phyloP scores from a whole-genome alignment of 1,140 invertebrate species.

The Anastatus disparis region DNA sequence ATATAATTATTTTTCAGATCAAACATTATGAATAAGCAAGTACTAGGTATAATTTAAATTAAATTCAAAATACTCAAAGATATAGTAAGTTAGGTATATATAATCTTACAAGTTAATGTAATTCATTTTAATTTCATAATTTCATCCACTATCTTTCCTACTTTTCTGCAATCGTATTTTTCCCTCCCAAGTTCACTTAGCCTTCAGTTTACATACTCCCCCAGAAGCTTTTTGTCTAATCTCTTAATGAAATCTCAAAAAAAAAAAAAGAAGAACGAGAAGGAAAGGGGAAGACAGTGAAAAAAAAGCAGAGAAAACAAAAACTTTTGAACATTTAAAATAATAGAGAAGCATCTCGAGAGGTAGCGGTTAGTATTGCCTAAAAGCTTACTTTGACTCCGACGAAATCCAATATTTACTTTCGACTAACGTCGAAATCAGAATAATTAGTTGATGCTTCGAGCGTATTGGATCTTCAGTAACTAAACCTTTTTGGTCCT shows the following conservation, averaged over 20 bases:
- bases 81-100: neutral
- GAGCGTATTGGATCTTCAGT: too few species aligned
- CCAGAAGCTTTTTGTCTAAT: neutral
- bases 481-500: too few species aligned
- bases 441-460: constrained; percentile 22
- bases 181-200: neutral
- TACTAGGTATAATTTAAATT: neutral
- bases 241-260: constrained; percentile 16
- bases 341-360: neutral
- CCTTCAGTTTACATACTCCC: neutral
- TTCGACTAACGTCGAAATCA: neutral
- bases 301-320: neutral
- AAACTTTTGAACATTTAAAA: constrained; percentile 18
- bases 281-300: too few species aligned
- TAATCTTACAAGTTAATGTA: neutral
- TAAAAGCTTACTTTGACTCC: neutral
- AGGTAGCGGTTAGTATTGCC: neutral
- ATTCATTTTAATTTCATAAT: constrained; percentile 26
- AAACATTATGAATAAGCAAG: neutral
- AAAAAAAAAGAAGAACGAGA: too few species aligned
- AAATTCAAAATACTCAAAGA: constrained; percentile 6
- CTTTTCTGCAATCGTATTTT: neutral
- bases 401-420: constrained; percentile 13
- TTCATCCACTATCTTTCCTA: neutral
- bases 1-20: too few species aligned